Conservation (phyloP, 2,113 vertebrate genomes). For the Cololabis saira region DNA sequence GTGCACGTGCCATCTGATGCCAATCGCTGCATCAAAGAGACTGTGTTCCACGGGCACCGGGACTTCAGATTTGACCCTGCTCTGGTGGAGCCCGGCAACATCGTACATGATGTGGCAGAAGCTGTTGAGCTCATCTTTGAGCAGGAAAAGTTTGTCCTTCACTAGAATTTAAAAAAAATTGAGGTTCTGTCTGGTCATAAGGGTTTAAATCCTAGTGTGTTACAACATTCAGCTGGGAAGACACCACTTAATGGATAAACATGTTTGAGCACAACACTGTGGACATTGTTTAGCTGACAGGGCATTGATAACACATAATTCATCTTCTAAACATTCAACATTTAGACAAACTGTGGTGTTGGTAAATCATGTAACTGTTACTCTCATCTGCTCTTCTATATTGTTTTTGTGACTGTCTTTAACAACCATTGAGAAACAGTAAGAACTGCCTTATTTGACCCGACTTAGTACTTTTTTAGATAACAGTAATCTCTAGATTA, state of each 20-base stretch:
- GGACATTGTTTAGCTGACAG: constrained; percentile 42
- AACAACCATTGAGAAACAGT: constrained; percentile 23
- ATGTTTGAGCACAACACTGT: constrained; percentile 59
- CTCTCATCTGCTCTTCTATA: constrained; percentile 37
- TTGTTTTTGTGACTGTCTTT: constrained; percentile 51
- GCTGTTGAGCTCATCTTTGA: constrained; percentile 90
- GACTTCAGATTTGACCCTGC: constrained; percentile 88
- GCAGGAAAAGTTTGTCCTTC: constrained; percentile 83
- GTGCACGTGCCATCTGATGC: constrained; percentile 65
- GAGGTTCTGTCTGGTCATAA: too few species aligned
- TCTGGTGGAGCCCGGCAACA: constrained; percentile 83
- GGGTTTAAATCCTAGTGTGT: not conserved
- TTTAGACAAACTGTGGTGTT: constrained; percentile 20
- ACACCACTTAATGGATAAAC: constrained; percentile 25
- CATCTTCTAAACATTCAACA: constrained; percentile 24
- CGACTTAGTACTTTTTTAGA: constrained; percentile 55
- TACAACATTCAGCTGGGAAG: constrained; percentile 16
- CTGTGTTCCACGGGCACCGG: constrained; percentile 89
- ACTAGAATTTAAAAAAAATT: constrained; percentile 40
- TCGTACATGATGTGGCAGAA: constrained; percentile 86
- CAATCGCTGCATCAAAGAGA: constrained; percentile 70
- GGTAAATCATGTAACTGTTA: constrained; percentile 28
- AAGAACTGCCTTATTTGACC: constrained; percentile 68
- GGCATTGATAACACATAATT: constrained; percentile 41
- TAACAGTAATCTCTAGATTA: constrained; percentile 43